A percentile compares a stretch with the other conserved stretches of the same genome.
Evolutionary conservation across 2,113 vertebrate genomes (phyloP).

Genomic region (Siphamia tubifer): DNA sequence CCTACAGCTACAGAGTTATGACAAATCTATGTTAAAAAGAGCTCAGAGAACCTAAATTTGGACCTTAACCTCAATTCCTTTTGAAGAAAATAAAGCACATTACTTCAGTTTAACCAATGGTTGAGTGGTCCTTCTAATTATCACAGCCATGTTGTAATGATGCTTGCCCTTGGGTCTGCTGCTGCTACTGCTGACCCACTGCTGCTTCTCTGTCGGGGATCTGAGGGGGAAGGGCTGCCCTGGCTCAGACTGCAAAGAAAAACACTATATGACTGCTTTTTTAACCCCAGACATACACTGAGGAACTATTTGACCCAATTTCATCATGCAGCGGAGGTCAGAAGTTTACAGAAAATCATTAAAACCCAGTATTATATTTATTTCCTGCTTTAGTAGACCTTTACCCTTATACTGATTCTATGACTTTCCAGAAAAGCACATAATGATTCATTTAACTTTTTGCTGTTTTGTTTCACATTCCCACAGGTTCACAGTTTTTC

Average conservation of each 20-base stretch:
- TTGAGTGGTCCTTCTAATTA: constrained; percentile 68
- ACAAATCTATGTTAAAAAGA: background rate
- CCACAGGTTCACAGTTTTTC: too few species aligned
- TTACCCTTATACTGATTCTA: too few species aligned
- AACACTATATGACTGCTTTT: background rate
- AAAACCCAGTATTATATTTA: too few species aligned
- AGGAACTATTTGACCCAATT: background rate
- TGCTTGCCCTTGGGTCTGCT: constrained; percentile 45
- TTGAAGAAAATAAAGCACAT: constrained; percentile 54
- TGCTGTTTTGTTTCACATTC: too few species aligned
- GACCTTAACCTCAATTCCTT: constrained; percentile 14
- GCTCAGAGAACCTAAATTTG: background rate
- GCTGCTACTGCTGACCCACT: constrained; percentile 56
- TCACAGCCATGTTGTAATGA: constrained; percentile 59
- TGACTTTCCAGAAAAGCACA: too few species aligned
- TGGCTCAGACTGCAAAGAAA: constrained; percentile 22
- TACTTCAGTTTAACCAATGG: constrained; percentile 56
- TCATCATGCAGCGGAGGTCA: too few species aligned
- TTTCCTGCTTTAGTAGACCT: too few species aligned
- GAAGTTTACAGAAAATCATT: too few species aligned
- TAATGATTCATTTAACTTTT: too few species aligned
- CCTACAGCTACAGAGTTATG: too few species aligned
- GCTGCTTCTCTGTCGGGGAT: constrained; percentile 40
- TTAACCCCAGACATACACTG: background rate
- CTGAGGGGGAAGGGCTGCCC: constrained; percentile 35